Evolutionary conservation across 2,888 invertebrate species (phyloP).

Genomic region (Drosophila macrospina): DNA sequence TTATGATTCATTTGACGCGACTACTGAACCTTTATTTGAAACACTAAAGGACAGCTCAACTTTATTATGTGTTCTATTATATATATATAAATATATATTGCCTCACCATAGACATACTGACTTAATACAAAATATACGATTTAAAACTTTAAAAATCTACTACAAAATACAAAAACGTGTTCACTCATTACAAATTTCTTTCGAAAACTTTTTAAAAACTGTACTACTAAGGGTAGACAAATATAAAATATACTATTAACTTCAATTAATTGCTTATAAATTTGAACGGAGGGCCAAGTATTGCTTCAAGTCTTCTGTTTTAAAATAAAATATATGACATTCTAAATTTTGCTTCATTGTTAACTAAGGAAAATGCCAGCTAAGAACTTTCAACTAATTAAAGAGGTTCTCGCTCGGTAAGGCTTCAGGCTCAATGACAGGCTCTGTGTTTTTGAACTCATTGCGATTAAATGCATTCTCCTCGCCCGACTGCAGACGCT

Average conservation of each 20-base stretch:
- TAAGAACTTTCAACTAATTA: slow-evolving; percentile 47
- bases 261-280: slow-evolving; percentile 44
- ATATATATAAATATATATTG: slow-evolving; percentile 44
- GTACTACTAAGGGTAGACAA: slow-evolving; percentile 48
- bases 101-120: slow-evolving; percentile 56
- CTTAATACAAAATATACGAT: slow-evolving; percentile 43
- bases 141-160: slow-evolving; percentile 42
- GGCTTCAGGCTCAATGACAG: slow-evolving; percentile 16
- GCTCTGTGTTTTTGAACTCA: slow-evolving; percentile 39
- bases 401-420: slow-evolving; percentile 52
- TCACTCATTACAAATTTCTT: slow-evolving; percentile 34
- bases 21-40: slow-evolving; percentile 66
- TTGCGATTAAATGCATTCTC: slow-evolving; percentile 81
- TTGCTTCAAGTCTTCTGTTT: slow-evolving; percentile 47
- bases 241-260: slow-evolving; percentile 41
- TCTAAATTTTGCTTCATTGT: slow-evolving; percentile 8
- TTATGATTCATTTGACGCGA: neutral
- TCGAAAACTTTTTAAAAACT: slow-evolving; percentile 60
- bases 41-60: slow-evolving; percentile 44
- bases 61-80: slow-evolving; percentile 21
- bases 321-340: slow-evolving; percentile 15
- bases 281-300: slow-evolving; percentile 64
- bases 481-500: slow-evolving; percentile 80
- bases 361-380: slow-evolving; percentile 19
- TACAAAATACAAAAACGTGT: slow-evolving; percentile 50